Evolutionary conservation across 2,797 vertebrate genomes (phyloP).

Genomic region (Halcyon badia): DNA sequence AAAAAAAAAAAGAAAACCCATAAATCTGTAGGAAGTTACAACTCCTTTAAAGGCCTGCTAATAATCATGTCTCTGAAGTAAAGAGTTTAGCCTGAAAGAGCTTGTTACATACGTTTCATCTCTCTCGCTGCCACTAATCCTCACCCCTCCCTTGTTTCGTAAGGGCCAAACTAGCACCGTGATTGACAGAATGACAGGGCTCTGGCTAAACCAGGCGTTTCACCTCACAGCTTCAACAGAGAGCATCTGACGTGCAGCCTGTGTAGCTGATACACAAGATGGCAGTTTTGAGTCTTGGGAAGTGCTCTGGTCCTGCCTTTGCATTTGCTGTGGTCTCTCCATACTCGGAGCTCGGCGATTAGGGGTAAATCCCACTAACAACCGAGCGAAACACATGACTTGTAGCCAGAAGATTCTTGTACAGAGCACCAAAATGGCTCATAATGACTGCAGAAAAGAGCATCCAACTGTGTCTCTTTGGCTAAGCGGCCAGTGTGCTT

Average conservation of each 20-base stretch:
- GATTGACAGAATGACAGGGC: neutral
- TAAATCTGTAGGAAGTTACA: neutral
- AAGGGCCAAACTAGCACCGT: neutral
- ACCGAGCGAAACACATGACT: neutral
- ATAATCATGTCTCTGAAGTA: neutral
- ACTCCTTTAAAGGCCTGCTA: neutral
- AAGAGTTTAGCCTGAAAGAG: neutral
- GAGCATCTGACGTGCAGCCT: neutral
- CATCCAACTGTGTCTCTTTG: neutral
- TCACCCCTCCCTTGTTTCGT: rapidly evolving
- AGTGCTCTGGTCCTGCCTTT: neutral
- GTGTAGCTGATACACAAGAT: neutral
- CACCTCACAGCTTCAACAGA: neutral
- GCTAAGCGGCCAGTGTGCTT: neutral
- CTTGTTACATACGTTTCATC: neutral
- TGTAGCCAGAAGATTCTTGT: neutral
- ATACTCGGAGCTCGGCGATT: rapidly evolving
- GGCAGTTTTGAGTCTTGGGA: neutral
- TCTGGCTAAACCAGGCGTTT: neutral
- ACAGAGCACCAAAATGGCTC: neutral
- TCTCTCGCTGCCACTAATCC: neutral
- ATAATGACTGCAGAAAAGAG: neutral
- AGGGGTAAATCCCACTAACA: neutral
- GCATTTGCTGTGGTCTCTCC: neutral
- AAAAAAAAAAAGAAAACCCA: neutral